Evolutionary conservation across 2,797 vertebrate species (phyloP).

Genomic region (Melanotaenia pygmaea): DNA sequence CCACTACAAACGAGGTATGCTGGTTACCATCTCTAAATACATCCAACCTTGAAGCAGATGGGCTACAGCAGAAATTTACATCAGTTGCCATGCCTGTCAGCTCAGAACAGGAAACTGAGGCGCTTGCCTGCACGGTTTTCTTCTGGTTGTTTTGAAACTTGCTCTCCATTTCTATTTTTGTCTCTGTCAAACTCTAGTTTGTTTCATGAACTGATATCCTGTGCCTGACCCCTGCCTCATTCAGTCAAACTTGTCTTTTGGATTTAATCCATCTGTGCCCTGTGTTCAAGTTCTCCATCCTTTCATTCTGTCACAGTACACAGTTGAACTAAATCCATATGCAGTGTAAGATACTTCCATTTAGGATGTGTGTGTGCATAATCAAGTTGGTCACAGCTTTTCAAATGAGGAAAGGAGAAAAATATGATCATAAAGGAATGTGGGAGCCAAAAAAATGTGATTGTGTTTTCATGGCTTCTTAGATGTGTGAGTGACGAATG

Average conservation of each 20-base stretch:
- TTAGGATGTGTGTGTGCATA: slow-evolving; percentile 51
- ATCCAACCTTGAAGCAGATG: too few relatives aligned
- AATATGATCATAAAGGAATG: slow-evolving; percentile 53
- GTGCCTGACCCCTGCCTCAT: background rate
- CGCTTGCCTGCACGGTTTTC: background rate
- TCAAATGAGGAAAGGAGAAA: slow-evolving; percentile 50
- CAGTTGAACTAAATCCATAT: slow-evolving; percentile 18
- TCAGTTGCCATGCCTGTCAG: too few relatives aligned
- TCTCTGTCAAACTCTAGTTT: background rate
- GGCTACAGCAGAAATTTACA: too few relatives aligned
- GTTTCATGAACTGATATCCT: background rate
- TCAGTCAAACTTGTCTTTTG: background rate
- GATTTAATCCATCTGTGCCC: background rate
- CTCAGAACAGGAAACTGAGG: too few relatives aligned
- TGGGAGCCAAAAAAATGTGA: slow-evolving; percentile 51
- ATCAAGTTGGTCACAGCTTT: slow-evolving; percentile 63
- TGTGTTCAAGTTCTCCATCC: background rate
- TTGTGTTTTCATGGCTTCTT: slow-evolving; percentile 67
- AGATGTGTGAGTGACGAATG: slow-evolving; percentile 47
- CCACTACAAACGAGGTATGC: too few relatives aligned
- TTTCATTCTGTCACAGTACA: background rate
- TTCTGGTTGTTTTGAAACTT: background rate
- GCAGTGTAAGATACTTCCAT: slow-evolving; percentile 26
- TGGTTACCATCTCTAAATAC: too few relatives aligned
- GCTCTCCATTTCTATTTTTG: background rate